Conservation (phyloP, 2,113 vertebrate genomes). For the Mustela nigripes region DNA sequence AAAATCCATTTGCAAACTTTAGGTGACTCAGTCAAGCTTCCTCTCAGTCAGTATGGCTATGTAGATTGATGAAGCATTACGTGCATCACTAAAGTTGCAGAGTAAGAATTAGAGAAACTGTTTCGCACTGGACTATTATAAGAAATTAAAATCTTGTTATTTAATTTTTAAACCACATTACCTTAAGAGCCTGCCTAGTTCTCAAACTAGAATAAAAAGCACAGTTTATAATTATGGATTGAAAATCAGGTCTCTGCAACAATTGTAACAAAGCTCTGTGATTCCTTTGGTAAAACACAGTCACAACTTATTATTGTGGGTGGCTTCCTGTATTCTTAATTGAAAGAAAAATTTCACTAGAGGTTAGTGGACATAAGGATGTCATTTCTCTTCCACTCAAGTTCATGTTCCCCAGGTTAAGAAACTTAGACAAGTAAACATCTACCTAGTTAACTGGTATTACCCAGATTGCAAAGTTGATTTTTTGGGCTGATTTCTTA, state of each 20-base stretch:
- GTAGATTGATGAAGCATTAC: not conserved
- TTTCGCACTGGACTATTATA: not conserved
- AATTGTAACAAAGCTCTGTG: not conserved
- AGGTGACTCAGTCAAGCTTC: not conserved
- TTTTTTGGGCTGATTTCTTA: not conserved
- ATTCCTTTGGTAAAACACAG: not conserved
- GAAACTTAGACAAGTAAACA: not conserved
- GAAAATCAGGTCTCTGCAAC: not conserved
- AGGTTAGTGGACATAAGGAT: not conserved
- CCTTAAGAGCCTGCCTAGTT: not conserved
- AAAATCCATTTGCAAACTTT: not conserved
- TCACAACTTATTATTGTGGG: not conserved
- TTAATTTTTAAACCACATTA: constrained; percentile 27
- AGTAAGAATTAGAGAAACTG: constrained; percentile 14
- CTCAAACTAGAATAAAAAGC: not conserved
- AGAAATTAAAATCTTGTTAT: constrained; percentile 35
- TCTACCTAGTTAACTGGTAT: not conserved
- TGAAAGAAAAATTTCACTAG: constrained; percentile 33
- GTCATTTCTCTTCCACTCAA: not conserved
- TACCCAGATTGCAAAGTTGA: not conserved
- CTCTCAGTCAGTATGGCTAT: not conserved
- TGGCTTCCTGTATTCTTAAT: not conserved
- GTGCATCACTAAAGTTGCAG: constrained; percentile 5
- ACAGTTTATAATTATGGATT: not conserved
- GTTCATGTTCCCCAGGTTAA: not conserved